Evolutionary conservation across 2,113 vertebrate genomes (phyloP).

Genomic region (Phrynosoma platyrhinos): DNA sequence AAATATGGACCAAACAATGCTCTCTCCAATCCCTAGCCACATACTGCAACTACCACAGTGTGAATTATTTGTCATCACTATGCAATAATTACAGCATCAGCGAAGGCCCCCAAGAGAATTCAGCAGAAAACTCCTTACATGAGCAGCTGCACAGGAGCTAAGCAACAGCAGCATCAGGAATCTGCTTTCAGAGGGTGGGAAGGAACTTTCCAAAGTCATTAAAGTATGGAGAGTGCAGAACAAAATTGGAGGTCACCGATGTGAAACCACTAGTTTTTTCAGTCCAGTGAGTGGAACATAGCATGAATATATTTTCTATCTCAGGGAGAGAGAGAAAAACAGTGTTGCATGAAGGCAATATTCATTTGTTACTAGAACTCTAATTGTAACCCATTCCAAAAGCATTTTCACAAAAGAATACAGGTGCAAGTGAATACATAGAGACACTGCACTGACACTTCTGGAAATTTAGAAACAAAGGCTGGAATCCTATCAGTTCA

Average conservation of each 20-base stretch:
- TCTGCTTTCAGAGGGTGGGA: neutral
- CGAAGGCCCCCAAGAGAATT: neutral
- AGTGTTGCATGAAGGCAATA: slow-evolving; percentile 25
- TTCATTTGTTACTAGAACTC: neutral
- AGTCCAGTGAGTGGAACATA: neutral
- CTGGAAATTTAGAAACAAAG: neutral
- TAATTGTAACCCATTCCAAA: slow-evolving; percentile 41
- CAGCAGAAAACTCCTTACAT: fast-evolving
- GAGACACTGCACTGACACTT: fast-evolving
- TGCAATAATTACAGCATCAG: neutral
- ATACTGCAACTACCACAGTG: neutral
- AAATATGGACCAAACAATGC: neutral
- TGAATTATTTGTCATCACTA: neutral
- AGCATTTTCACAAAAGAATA: slow-evolving; percentile 39
- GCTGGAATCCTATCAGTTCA: too few species aligned
- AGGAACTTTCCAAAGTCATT: neutral
- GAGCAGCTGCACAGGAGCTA: neutral
- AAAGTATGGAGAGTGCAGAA: neutral
- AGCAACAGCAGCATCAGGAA: slow-evolving; percentile 9
- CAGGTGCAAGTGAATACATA: slow-evolving; percentile 19
- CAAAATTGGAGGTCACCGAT: neutral
- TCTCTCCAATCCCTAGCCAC: neutral
- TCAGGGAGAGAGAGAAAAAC: neutral
- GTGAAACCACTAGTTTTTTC: slow-evolving; percentile 23
- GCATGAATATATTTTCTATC: slow-evolving; percentile 41